These are phyloP conservation scores for Heliothis virescens DNA, from an alignment of 1,140 invertebrate species.

Conservation along the genomic window DNA sequence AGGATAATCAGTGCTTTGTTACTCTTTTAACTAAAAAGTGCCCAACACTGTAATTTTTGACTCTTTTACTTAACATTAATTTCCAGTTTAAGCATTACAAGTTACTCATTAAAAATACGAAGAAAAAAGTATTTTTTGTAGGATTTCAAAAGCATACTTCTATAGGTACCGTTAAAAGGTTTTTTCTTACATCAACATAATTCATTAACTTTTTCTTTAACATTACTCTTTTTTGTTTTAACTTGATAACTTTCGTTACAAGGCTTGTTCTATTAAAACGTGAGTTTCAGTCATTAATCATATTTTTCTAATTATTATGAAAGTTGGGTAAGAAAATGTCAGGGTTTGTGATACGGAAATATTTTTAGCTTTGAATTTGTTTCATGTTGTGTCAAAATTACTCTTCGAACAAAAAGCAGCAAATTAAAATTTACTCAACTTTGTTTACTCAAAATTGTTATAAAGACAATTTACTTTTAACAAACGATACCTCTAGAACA, in stretches of 20 bases:
- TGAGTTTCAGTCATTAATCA: conserved; percentile 6
- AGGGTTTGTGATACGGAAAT: too few species aligned
- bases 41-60: too few species aligned
- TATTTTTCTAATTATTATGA: conserved; percentile 5
- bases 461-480: too few species aligned
- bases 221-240: not conserved
- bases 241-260: not conserved
- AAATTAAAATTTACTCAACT: too few species aligned
- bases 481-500: too few species aligned
- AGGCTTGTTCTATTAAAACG: not conserved
- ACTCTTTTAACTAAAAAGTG: too few species aligned
- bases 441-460: too few species aligned
- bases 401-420: too few species aligned
- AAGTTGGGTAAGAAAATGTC: not conserved
- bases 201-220: not conserved
- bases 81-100: conserved; percentile 10
- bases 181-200: conserved; percentile 4
- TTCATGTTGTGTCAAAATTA: too few species aligned
- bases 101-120: not conserved
- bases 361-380: too few species aligned
- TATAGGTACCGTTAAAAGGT: conserved; percentile 11
- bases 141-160: not conserved
- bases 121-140: not conserved
- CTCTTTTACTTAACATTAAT: too few species aligned
- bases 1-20: too few species aligned